These are phyloP conservation scores for Callipepla californica DNA, from an alignment of 2,113 vertebrate species.

Conservation along the genomic window DNA sequence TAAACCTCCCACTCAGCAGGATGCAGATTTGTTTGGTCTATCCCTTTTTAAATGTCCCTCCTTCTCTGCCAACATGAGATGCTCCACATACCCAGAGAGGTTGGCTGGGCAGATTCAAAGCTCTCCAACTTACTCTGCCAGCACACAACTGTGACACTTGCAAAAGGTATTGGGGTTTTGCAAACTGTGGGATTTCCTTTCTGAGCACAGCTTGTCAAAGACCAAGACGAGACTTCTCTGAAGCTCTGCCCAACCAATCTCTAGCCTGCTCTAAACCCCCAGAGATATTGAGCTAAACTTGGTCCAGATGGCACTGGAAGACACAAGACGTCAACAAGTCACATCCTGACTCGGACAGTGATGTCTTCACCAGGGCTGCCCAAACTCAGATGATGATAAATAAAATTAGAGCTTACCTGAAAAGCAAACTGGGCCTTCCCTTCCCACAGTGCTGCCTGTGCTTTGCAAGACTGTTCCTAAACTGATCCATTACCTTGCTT, in stretches of 20 bases:
- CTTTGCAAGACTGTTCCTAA: neutral
- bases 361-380: neutral
- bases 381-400: neutral
- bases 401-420: neutral
- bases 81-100: neutral
- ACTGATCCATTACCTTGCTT: neutral
- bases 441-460: neutral
- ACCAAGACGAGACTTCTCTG: constrained; percentile 53
- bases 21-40: neutral
- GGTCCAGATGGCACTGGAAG: constrained; percentile 74
- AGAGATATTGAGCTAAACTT: constrained; percentile 31
- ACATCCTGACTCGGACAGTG: neutral
- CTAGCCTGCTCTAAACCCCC: constrained; percentile 13
- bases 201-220: constrained; percentile 6
- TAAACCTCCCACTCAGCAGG: neutral
- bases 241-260: constrained; percentile 69
- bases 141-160: neutral
- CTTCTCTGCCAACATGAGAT: neutral
- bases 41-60: neutral
- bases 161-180: neutral
- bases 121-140: neutral
- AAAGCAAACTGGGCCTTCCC: neutral
- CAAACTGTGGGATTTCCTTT: constrained; percentile 31
- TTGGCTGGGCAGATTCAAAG: neutral
- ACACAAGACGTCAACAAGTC: constrained; percentile 41